Evolutionary conservation across 30 jellyfish, hydroid and myxozoan species (phyloP).

Genomic region (Aurelia aurita): DNA sequence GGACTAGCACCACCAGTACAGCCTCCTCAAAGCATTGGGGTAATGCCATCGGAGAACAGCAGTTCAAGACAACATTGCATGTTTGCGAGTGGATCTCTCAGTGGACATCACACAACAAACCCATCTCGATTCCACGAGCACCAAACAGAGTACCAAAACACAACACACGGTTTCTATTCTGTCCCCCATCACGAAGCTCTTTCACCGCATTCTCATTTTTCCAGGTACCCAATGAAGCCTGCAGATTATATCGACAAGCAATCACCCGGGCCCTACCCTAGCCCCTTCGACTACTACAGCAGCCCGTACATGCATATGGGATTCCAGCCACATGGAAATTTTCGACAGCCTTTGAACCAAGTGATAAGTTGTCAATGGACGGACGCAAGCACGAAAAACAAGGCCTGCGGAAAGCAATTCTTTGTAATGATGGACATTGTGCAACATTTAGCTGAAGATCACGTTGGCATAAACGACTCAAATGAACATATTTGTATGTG

Average conservation of each 20-base stretch:
- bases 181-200: slow-evolving; percentile 91
- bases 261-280: slow-evolving; percentile 77
- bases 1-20: slow-evolving; percentile 75
- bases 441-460: slow-evolving; percentile 99
- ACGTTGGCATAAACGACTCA: slow-evolving; percentile 96
- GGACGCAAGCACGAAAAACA: slow-evolving; percentile 96
- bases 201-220: slow-evolving; percentile 76
- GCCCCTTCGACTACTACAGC: slow-evolving; percentile 90
- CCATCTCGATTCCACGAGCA: slow-evolving; percentile 78
- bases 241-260: slow-evolving; percentile 79
- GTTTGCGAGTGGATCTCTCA: slow-evolving; percentile 87
- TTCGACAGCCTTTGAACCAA: slow-evolving; percentile 98
- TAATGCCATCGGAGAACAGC: slow-evolving; percentile 80
- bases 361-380: slow-evolving; percentile 99
- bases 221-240: slow-evolving; percentile 66
- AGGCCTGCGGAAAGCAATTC: slow-evolving; percentile 99
- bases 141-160: slow-evolving; percentile 81
- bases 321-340: slow-evolving; percentile 95
- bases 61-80: slow-evolving; percentile 97
- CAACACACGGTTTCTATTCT: slow-evolving; percentile 72
- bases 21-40: slow-evolving; percentile 74
- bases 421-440: slow-evolving; percentile 99
- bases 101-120: slow-evolving; percentile 65
- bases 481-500: slow-evolving; percentile 97
- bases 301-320: slow-evolving; percentile 95